Conservation (phyloP, 2,888 invertebrate genomes). For the Eubasilissa splendida region DNA sequence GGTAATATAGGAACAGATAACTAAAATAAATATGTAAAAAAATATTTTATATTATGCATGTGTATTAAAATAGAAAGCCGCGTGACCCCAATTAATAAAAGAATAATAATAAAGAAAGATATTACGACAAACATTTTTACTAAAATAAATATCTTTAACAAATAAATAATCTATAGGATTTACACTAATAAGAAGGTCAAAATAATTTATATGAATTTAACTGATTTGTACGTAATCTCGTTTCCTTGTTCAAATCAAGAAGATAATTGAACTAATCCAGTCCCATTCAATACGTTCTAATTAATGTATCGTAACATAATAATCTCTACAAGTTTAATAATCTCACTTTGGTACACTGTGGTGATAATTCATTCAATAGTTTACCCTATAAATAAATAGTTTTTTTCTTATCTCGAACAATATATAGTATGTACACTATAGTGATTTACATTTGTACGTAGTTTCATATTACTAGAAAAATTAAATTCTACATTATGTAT, state of each 20-base stretch:
- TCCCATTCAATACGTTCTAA: not conserved
- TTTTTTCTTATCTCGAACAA: too few species aligned
- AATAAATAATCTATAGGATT: too few species aligned
- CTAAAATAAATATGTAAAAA: too few species aligned
- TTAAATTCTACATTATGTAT: not conserved
- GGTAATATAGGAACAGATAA: too few species aligned
- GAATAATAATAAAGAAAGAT: too few species aligned
- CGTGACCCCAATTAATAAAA: too few species aligned
- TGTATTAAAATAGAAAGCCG: too few species aligned
- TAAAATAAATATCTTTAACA: too few species aligned
- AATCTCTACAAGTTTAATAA: constrained; percentile 66
- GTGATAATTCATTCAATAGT: constrained; percentile 60
- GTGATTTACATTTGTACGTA: constrained; percentile 30
- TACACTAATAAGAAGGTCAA: not conserved
- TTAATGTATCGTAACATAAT: not conserved
- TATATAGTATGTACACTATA: too few species aligned
- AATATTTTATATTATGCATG: too few species aligned
- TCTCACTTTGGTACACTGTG: constrained; percentile 77
- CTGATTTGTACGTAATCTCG: not conserved
- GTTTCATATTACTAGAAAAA: not conserved
- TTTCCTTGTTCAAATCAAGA: too few species aligned
- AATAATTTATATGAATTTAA: constrained; percentile 14
- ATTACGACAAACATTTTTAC: too few species aligned
- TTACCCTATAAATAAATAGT: not conserved
- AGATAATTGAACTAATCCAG: not conserved